Conservation (phyloP, 2,113 vertebrate species). For the Oryzias curvinotus region DNA sequence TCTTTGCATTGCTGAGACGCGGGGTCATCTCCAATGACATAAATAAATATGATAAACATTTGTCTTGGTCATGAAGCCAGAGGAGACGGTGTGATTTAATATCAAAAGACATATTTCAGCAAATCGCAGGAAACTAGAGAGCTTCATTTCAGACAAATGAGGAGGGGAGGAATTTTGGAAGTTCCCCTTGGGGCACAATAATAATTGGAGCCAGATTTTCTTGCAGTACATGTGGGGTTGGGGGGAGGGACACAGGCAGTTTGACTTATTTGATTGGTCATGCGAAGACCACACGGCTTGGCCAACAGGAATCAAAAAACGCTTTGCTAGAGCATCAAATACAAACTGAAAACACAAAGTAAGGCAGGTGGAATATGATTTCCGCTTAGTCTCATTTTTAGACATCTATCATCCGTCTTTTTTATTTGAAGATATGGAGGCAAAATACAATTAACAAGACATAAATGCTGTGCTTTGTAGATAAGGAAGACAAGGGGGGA, state of each 20-base stretch:
- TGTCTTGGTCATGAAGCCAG: constrained; percentile 71
- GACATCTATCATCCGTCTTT: constrained; percentile 52
- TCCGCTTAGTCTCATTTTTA: constrained; percentile 40
- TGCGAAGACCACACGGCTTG: constrained; percentile 74
- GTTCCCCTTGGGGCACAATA: constrained; percentile 72
- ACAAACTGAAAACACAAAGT: constrained; percentile 38
- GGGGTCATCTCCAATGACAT: constrained; percentile 72
- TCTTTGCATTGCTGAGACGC: constrained; percentile 49
- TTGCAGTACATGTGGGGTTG: constrained; percentile 69
- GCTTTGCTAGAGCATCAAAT: constrained; percentile 44
- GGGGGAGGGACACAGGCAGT: constrained; percentile 62
- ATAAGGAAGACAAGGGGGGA: constrained; percentile 32
- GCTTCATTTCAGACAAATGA: constrained; percentile 79
- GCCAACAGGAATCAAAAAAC: constrained; percentile 48
- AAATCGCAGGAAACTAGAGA: constrained; percentile 74
- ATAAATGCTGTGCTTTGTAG: constrained; percentile 68
- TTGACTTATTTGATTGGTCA: constrained; percentile 79
- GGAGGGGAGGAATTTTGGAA: constrained; percentile 71
- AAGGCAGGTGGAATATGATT: constrained; percentile 65
- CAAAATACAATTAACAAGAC: constrained; percentile 67
- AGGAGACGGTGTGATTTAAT: constrained; percentile 73
- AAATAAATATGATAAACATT: constrained; percentile 78
- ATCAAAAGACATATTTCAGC: constrained; percentile 78
- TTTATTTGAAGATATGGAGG: constrained; percentile 30
- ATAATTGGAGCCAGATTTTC: constrained; percentile 77